Base-by-base conservation (phyloP, 2,888 invertebrate genomes). In the Microctonus aethiopoides region DNA sequence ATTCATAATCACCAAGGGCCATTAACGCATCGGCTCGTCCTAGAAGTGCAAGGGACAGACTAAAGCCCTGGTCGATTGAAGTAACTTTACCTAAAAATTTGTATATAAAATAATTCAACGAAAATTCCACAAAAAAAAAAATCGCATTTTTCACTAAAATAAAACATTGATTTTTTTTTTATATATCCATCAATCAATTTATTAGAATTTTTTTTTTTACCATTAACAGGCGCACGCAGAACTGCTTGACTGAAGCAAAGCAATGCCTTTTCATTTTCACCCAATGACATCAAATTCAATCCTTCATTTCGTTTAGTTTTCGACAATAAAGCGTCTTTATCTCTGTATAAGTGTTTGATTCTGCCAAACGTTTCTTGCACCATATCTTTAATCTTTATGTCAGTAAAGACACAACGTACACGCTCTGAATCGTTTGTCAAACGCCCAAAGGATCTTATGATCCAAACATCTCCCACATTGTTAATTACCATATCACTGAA, bases 211-310 rank as follows among this genome's bases (percentile, higher is more conserved):
- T 11, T 46, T 46, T 54, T 10, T 22, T 20, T 68, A 92, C 93
- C 91, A 78, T 90, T 89, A 76, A 87, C 85, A 0, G 94, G 93
- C 0, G 94, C 93, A 71, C 93, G 88, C 32, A 94, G 88, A 6
- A 95, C 91, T 13, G 93, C 92, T 82, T 94, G 93, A 83, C 92
- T 92, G 70, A 91, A 91, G 1, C 92, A 86, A 0, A 89, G 86
- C 22, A 94, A 84, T 0, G 94, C 92, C 79, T 89, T 90, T 66
- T 88, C 83, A 2, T 88, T 80, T 63, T 92, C 88, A 0, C 89
- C 90, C 1, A 87, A 86, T 62, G 89, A 84, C 66, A 91, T 86
- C 0, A 89, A 88, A 63, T 88, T 86, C 77, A 92, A 91, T 0
- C 92, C 94, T 57, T 91, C 91, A 5, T 89, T 80, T 2, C 93